A percentile compares a stretch with the other conserved stretches of the same genome.
Evolutionary conservation across 2,797 vertebrate species (phyloP).

Genomic region (Botia kubotai): DNA sequence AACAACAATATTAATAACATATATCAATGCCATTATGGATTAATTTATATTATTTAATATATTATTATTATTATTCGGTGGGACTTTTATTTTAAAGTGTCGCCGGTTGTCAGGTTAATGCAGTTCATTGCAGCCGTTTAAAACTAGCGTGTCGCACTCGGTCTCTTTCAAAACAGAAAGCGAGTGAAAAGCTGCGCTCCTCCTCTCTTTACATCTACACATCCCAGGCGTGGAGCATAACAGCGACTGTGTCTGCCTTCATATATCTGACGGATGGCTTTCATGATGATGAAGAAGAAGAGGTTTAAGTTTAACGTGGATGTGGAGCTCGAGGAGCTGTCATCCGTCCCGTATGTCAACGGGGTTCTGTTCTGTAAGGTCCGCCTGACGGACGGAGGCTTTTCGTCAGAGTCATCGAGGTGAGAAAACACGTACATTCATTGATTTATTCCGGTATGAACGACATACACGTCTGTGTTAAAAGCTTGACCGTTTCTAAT

Average conservation of each 20-base stretch:
- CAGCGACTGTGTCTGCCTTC: neutral
- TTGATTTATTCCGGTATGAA: neutral
- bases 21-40: too few species aligned
- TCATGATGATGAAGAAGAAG: slow-evolving; percentile 92
- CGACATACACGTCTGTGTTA: too few species aligned
- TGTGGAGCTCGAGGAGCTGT: slow-evolving; percentile 90
- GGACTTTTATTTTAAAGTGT: slow-evolving; percentile 42
- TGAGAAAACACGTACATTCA: slow-evolving; percentile 66
- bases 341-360: slow-evolving; percentile 92
- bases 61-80: too few species aligned
- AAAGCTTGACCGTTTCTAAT: too few species aligned
- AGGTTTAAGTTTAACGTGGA: slow-evolving; percentile 93
- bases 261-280: slow-evolving; percentile 75
- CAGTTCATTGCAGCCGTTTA: slow-evolving; percentile 5
- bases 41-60: too few species aligned
- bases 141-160: neutral
- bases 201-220: neutral
- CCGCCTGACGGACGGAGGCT: slow-evolving; percentile 89
- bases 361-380: slow-evolving; percentile 96
- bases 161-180: neutral
- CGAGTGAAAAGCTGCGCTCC: neutral
- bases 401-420: slow-evolving; percentile 88
- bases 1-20: too few species aligned
- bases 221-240: neutral
- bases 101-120: neutral